Base-by-base conservation (phyloP, 2,113 vertebrate genomes). In the Gila orcuttii region DNA sequence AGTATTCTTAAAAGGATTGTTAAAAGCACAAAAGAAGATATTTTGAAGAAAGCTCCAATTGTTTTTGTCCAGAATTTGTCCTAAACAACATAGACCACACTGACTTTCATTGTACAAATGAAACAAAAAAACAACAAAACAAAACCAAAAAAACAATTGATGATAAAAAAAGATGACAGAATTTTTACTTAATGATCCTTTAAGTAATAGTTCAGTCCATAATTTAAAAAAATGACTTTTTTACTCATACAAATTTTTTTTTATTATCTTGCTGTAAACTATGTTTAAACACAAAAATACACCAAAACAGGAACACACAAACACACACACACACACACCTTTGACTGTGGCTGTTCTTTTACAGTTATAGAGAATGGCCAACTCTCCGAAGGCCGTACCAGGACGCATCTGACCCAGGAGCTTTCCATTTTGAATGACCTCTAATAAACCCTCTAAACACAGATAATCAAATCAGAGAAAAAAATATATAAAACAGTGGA, bases 361-460 rank as follows among this genome's bases (percentile, higher is more conserved):
- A 82, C 95, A 96, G 91, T 96, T 96, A 90, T 96, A 96, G 15
- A 96, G 89, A 17, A 96, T 95, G 33, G 95, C 95, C 86, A 96
- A 87, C 89, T 96, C 95, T 74, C 95, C 95, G 66, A 96, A 96
- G 0, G 94, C 95, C 6, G 95, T 95, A 6, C 94, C 95, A n/a
- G 95, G 93, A 60, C 59, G 91, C 94, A 96, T 95, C 85, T 94
- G 92, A 15, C 95, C 94, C 47, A 96, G 88, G 33, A 93, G 86
- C 80, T 93, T 95, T 21, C 93, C 93, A 71, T 92, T 94, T 90
- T 96, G 95, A 31, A 92, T 92, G 13, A 96, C 95, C 86, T 95
- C 94, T 87, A 96, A 90, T 81, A 95, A 85, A 55, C 94, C 95
- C 66, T 94, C 95, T 96, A 79, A 45, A 81, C 57, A 80, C 1